phyloP scores from a whole-genome alignment of 2,113 vertebrate genomes.

The Geococcyx californianus region DNA sequence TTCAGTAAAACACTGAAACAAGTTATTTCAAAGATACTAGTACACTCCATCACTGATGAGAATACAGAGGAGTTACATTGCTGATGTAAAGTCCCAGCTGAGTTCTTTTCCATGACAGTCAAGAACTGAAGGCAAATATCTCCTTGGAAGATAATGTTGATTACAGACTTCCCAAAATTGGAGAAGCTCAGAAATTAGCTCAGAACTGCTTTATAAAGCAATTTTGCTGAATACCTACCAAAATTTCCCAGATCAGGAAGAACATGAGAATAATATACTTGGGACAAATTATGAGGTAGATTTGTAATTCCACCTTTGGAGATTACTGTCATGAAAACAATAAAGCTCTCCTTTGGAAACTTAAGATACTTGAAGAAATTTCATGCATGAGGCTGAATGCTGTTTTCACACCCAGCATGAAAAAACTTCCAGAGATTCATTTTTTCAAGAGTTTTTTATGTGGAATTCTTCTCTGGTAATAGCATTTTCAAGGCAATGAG shows the following conservation, averaged over 20 bases:
- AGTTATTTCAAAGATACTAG: not conserved
- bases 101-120: not conserved
- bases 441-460: not conserved
- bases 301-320: not conserved
- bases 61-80: not conserved
- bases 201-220: not conserved
- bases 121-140: not conserved
- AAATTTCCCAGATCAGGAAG: not conserved
- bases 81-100: not conserved
- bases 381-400: not conserved
- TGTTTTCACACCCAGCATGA: not conserved
- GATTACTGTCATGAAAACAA: not conserved
- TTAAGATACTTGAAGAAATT: not conserved
- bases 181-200: too few species aligned
- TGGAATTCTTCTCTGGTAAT: not conserved
- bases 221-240: not conserved
- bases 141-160: not conserved
- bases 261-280: not conserved
- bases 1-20: not conserved
- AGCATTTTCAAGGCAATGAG: not conserved
- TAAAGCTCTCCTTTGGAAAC: not conserved
- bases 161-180: not conserved
- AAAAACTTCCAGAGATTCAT: not conserved
- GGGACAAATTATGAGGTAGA: not conserved
- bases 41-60: not conserved